Evolutionary conservation across 2,888 invertebrate genomes (phyloP).

Genomic region (Smittia sp.): DNA sequence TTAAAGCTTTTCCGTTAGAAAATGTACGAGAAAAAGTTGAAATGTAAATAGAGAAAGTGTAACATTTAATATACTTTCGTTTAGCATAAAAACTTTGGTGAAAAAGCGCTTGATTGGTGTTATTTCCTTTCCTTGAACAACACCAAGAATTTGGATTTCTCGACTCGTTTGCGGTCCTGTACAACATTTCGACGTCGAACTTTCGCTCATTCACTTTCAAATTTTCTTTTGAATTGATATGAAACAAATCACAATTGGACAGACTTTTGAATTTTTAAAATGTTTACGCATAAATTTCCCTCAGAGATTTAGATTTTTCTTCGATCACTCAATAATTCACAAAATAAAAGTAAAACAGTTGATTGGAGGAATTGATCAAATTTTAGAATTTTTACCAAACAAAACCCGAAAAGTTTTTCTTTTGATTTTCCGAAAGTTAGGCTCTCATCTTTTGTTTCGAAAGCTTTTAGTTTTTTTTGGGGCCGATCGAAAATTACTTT

Average conservation of each 20-base stretch:
- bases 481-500: too few relatives aligned
- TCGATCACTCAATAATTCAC: neutral
- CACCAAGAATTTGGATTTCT: neutral
- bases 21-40: neutral
- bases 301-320: neutral
- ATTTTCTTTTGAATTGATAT: conserved; percentile 3
- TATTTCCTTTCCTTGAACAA: neutral
- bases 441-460: too few relatives aligned
- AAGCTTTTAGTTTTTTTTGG: too few relatives aligned
- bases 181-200: neutral
- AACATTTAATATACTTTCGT: neutral
- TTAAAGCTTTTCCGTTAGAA: conserved; percentile 23
- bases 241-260: conserved; percentile 21
- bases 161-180: neutral
- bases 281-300: neutral
- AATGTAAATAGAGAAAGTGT: conserved; percentile 21
- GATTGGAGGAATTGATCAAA: neutral
- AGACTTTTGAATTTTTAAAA: conserved; percentile 12
- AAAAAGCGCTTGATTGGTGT: conserved; percentile 15
- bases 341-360: neutral
- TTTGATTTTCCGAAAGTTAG: too few relatives aligned
- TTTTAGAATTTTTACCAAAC: neutral
- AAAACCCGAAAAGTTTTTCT: too few relatives aligned
- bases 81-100: conserved; percentile 12
- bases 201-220: neutral